Conservation (phyloP, 2,888 invertebrate species). For the Diachrysia chrysitis region DNA sequence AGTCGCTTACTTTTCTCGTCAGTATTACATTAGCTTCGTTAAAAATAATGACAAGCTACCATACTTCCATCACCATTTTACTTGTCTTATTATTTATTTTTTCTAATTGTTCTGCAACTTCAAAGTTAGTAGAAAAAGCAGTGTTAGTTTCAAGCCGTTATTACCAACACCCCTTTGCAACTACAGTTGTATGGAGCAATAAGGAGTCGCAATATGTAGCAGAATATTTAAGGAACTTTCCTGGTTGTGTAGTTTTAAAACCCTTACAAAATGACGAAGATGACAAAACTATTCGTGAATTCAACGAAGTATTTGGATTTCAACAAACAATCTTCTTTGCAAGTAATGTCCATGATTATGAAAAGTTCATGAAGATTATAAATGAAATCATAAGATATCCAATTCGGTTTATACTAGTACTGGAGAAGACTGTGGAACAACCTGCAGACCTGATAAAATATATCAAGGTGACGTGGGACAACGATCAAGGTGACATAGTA, state of each 20-base stretch:
- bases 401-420: constrained; percentile 66
- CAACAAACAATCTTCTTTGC: constrained; percentile 72
- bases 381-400: constrained; percentile 58
- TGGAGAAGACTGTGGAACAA: constrained; percentile 51
- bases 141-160: constrained; percentile 62
- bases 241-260: constrained; percentile 61
- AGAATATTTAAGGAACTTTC: constrained; percentile 61
- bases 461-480: constrained; percentile 67
- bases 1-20: constrained; percentile 5
- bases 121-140: constrained; percentile 59
- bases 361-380: constrained; percentile 57
- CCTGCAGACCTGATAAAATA: constrained; percentile 45
- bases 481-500: constrained; percentile 70
- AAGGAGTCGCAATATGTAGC: constrained; percentile 52
- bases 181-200: constrained; percentile 66
- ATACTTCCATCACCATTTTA: too few species aligned
- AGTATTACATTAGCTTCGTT: neutral
- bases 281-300: constrained; percentile 32
- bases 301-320: constrained; percentile 52
- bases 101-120: constrained; percentile 10
- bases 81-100: constrained; percentile 13
- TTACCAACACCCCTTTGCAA: constrained; percentile 58
- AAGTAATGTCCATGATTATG: constrained; percentile 59
- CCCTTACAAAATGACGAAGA: constrained; percentile 45
- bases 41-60: constrained; percentile 22